A percentile compares a stretch with the other conserved stretches of the same genome.
Conservation (phyloP, 2,888 invertebrate species). For the Pseudococcus longispinus region DNA sequence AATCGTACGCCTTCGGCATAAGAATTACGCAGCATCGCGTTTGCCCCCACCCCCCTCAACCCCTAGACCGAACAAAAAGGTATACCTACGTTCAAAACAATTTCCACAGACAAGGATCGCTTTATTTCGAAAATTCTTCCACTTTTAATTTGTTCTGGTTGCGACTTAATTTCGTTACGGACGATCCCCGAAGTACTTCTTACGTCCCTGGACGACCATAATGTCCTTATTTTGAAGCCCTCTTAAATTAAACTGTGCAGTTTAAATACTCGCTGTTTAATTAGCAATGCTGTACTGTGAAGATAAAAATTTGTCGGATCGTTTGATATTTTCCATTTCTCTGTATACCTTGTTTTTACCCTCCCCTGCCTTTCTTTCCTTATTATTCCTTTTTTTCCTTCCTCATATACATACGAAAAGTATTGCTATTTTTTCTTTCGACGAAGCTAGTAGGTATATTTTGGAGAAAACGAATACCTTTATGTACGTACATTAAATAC, state of each 20-base stretch:
- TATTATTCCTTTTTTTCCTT: constrained; percentile 13
- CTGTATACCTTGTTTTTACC: background rate
- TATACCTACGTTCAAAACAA: constrained; percentile 48
- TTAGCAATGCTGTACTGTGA: constrained; percentile 53
- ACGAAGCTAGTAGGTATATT: background rate
- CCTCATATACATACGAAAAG: background rate
- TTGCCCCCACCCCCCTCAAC: background rate
- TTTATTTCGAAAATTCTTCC: constrained; percentile 56
- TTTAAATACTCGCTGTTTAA: constrained; percentile 57
- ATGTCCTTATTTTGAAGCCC: constrained; percentile 52
- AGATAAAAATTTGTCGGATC: constrained; percentile 57
- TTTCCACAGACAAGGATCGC: constrained; percentile 54
- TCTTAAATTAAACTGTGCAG: constrained; percentile 55
- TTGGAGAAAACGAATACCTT: background rate
- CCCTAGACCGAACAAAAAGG: background rate
- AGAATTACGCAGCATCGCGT: constrained; percentile 51
- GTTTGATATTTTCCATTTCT: constrained; percentile 53
- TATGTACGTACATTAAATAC: background rate
- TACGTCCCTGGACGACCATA: constrained; percentile 56
- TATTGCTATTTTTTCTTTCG: background rate
- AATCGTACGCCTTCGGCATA: constrained; percentile 50
- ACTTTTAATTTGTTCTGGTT: constrained; percentile 57
- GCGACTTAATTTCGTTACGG: constrained; percentile 57
- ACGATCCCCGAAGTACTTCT: constrained; percentile 56
- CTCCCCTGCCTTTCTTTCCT: background rate